Base-by-base conservation (phyloP, 2,888 invertebrate species). In the Tineola bisselliella region DNA sequence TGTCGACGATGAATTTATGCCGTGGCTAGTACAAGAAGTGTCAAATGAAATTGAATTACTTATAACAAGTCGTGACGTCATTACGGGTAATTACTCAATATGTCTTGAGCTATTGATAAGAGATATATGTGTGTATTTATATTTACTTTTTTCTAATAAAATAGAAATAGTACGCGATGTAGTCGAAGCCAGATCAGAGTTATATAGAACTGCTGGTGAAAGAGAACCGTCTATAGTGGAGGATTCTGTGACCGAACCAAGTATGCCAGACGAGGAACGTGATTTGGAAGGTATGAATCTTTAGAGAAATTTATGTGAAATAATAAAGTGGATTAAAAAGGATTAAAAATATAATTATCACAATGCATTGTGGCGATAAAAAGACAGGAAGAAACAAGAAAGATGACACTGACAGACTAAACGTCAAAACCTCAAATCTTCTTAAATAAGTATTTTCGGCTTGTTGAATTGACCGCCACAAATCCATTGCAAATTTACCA, bases 11-110 rank as follows among this genome's bases (percentile, higher is more conserved):
- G 91, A 92, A 61, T 94, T 95, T 83, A 90, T 94, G 89, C 95
- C 96, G 60, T 96, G 96, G 96, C 83, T 97, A 66, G 91, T 94
- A 83, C 89, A 90, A 61, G 93, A 94, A 77, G 95, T 96, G 58
- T 91, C 93, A 59, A 88, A 89, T 63, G 94, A 96, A 82, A 89
- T 97, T 70, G 92, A 94, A 69, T 91, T 91, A 63, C 91, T 94
- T 79, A 91, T 95, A 65, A 92, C 93, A 69, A 94, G 94, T 66
- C 89, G 94, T 63, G 93, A 94, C 74, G 89, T 96, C 63, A 88
- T 97, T 60, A 91, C 93, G 68, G 93, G 93, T 90, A 77, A 83
- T 64, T 58, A 30, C 44, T 13, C 13, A n/a, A 10, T 31, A 5
- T 31, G 31, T 17, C 10, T 44, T 54, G 13, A 3, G 3, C 31